Evolutionary conservation across 2,797 vertebrate species (phyloP), one percentile per base, ranked within the genome.

Genomic region (Myotis vivesi): DNA sequence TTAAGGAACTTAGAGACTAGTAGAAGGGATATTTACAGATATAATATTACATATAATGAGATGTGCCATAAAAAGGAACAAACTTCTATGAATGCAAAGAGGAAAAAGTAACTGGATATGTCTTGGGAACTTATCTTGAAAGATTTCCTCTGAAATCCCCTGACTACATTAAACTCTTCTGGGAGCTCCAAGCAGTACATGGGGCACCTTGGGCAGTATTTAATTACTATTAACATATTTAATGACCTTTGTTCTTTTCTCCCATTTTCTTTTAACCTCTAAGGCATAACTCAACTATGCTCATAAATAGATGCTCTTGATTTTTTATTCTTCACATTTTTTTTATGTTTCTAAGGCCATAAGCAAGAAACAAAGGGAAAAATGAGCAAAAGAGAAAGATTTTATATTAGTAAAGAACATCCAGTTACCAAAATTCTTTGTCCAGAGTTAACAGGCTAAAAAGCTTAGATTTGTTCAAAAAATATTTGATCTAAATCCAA

Each of bases 311-410:
- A 59, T 33, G 0, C 15, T 81, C 41, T 87, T 53, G 20, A 36
- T 71, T 92, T 66, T 85, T 76, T 77, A 30, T 69, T 1, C 51
- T 81, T 13, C 30, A 64, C 62, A 13, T 46, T 59, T 59, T 76
- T 62, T 89, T 95, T 94, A 76, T 38, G 41, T 46, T 96, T 88
- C 77, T 72, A 55, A 92, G 5, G 62, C 11, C 2, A 12, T 59
- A 91, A 91, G 13, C n/a, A 72, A 92, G 22, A 13, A 90, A 87
- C 19, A 87, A 91, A 49, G 4, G 8, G 25, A 57, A 55, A 77
- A 79, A 8, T 87, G 10, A 85, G 6, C 8, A 79, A 81, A 91
- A 85, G 22, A 44, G 3, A n/a, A 88, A 89, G 2, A 82, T 68
- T 36, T 91, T 76, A 59, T 33, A 4, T 91, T 12, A 96, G 33